Evolutionary conservation across 1,140 invertebrate genomes (phyloP).

Genomic region (Portunus trituberculatus): DNA sequence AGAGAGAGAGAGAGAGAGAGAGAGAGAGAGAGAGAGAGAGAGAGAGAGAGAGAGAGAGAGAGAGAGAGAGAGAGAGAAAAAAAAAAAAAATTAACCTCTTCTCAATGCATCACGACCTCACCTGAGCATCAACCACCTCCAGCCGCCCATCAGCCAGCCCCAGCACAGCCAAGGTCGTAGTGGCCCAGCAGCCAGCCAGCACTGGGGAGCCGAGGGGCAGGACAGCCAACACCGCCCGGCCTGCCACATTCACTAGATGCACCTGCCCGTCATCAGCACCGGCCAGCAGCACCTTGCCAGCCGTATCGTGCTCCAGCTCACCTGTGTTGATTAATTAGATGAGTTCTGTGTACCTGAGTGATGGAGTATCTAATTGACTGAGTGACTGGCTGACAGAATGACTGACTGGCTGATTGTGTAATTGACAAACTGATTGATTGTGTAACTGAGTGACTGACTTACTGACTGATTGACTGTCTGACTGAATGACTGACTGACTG

Average conservation of each 20-base stretch:
- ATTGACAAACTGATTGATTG: no score
- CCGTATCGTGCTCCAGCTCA: slow-evolving; percentile 85
- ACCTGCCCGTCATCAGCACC: slow-evolving; percentile 85
- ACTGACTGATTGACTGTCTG: no score
- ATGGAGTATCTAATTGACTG: neutral
- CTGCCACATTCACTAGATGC: slow-evolving; percentile 83
- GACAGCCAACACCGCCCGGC: slow-evolving; percentile 81
- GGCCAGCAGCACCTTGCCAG: slow-evolving; percentile 84
- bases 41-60: no score
- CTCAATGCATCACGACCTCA: neutral
- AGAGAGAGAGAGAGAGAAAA: no score
- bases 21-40: no score
- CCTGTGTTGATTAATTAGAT: slow-evolving; percentile 78
- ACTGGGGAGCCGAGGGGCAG: slow-evolving; percentile 82
- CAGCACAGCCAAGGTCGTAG: slow-evolving; percentile 79
- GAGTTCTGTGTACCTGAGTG: neutral
- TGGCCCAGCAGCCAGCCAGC: slow-evolving; percentile 80
- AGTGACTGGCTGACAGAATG: neutral
- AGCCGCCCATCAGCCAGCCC: slow-evolving; percentile 81
- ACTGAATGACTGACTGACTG: no score
- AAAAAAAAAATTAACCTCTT: no score
- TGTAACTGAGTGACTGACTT: no score
- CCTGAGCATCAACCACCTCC: slow-evolving; percentile 63
- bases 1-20: no score
- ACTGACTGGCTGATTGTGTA: no score